phyloP scores from a whole-genome alignment of 2,888 invertebrate genomes.

The Microctonus hyperodae region DNA sequence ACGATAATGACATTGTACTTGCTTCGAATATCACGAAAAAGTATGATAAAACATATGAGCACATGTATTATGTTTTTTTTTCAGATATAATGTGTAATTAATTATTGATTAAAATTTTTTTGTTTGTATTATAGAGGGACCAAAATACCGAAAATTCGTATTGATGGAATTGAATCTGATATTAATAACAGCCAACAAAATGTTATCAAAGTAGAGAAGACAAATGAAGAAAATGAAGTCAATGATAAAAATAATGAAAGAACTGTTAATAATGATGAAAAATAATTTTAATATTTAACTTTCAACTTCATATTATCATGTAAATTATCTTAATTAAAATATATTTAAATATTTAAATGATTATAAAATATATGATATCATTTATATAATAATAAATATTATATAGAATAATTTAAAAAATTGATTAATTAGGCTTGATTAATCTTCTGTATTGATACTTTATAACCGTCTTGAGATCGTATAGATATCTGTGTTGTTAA shows the following conservation, averaged over 20 bases:
- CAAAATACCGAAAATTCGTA: conserved; percentile 37
- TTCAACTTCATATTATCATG: too few relatives aligned
- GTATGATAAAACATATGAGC: background rate
- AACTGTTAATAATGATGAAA: background rate
- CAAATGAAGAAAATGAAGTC: background rate
- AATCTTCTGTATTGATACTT: conserved; percentile 34
- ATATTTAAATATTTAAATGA: too few relatives aligned
- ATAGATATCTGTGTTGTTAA: conserved; percentile 42
- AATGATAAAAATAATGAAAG: background rate
- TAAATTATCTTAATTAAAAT: too few relatives aligned
- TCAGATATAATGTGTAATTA: background rate
- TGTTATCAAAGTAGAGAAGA: background rate
- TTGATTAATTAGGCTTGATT: too few relatives aligned
- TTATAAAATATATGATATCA: too few relatives aligned
- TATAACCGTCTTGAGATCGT: conserved; percentile 40
- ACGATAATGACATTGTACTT: background rate
- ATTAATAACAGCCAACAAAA: background rate
- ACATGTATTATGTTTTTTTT: background rate
- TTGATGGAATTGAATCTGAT: conserved; percentile 28
- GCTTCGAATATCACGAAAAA: background rate
- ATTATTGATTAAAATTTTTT: background rate
- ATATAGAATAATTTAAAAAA: too few relatives aligned
- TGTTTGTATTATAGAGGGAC: conserved; percentile 25
- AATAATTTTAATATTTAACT: too few relatives aligned
- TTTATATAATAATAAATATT: too few relatives aligned